phyloP scores from a whole-genome alignment of 2,113 vertebrate genomes.

The Lasiurus cinereus region DNA sequence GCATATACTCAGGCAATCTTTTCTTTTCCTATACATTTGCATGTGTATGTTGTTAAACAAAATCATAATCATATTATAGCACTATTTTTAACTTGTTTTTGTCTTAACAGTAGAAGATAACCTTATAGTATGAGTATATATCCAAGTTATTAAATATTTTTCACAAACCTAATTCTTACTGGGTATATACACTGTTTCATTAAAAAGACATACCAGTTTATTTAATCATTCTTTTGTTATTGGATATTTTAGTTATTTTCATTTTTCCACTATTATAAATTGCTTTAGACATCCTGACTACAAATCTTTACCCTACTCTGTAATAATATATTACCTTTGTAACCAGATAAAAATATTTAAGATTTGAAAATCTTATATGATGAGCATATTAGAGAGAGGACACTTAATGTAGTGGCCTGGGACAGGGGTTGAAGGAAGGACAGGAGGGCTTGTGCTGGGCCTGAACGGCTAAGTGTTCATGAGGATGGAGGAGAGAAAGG shows the following conservation, averaged over 20 bases:
- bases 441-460: not conserved
- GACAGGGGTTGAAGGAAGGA: not conserved
- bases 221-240: not conserved
- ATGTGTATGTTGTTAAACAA: not conserved
- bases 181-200: not conserved
- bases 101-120: conserved; percentile 27
- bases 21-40: not conserved
- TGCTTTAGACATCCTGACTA: not conserved
- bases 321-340: conserved; percentile 29
- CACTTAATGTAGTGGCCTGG: not conserved
- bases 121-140: not conserved
- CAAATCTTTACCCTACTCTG: not conserved
- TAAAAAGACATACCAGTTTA: not conserved
- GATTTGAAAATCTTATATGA: conserved; percentile 7
- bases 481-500: not conserved
- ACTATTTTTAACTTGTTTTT: conserved; percentile 20
- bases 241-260: not conserved
- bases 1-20: not conserved
- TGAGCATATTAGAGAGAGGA: not conserved
- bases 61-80: not conserved
- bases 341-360: not conserved
- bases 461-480: not conserved
- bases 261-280: not conserved
- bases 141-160: conserved; percentile 48
- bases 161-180: not conserved